Evolutionary conservation across 2,113 vertebrate genomes (phyloP), one percentile per base, ranked within the genome.

Genomic region (Prolemur simus): DNA sequence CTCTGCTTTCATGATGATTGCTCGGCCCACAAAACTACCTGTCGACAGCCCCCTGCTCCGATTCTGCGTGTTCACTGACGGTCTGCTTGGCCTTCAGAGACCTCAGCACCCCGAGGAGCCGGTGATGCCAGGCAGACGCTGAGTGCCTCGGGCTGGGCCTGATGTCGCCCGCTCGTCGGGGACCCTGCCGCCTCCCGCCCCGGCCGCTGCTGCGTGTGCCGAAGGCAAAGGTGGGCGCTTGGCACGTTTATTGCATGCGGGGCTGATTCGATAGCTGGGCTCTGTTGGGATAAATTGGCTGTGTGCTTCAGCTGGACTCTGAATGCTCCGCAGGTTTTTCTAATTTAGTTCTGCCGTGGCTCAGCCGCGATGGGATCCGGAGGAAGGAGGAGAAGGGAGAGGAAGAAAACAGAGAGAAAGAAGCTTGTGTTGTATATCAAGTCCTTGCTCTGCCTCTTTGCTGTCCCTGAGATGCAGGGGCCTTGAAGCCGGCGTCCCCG

Each of bases 331-430:
- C 97, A 97, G 95, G 84, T 90, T 97, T 98, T 97, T 97, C 97
- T 98, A 97, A 98, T 98, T 98, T 98, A 97, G 89, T 96, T 98
- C 97, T 64, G 92, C 97, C 87, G 71, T 91, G 87, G 97, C 97
- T 97, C 96, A 87, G 97, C 96, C 96, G 97, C 97, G 96, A 94
- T 84, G 68, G 97, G 94, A 95, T 92, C 0, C 0, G 63, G 95
- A 68, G 49, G 76, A 89, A 80, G 69, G 92, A 96, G 58, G 71
- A 49, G 84, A 49, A 87, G 85, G 54, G 27, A 66, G 71, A 14
- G 37, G 49, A 23, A 42, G 11, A 42, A 60, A 34, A 37, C 42
- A 49, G 21, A 45, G 45, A 66, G 47, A 47, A 29, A n/a, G 73
- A 64, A 77, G 34, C 73, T 82, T 34, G 94, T 42, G 86, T 32